phyloP scores from a whole-genome alignment of 2,888 invertebrate genomes.

The Tachina fera region DNA sequence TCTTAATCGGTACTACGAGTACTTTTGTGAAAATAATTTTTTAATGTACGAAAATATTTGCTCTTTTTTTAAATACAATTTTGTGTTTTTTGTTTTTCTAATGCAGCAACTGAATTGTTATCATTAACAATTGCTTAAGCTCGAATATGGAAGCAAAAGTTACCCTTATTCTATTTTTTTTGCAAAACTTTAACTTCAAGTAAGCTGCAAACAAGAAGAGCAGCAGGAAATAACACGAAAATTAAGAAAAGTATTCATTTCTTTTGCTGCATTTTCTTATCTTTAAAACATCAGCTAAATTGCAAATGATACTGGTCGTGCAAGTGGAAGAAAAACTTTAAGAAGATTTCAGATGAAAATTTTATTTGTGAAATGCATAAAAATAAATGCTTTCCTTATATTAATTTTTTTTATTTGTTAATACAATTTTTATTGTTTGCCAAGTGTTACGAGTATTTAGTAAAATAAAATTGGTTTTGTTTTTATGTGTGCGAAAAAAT shows the following conservation, averaged over 20 bases:
- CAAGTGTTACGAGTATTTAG: neutral
- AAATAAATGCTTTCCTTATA: slow-evolving; percentile 58
- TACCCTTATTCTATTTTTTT: slow-evolving; percentile 44
- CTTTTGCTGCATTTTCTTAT: slow-evolving; percentile 3
- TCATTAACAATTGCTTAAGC: slow-evolving; percentile 61
- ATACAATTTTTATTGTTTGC: slow-evolving; percentile 1
- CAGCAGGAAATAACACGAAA: slow-evolving; percentile 7
- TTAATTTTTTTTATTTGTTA: slow-evolving; percentile 39
- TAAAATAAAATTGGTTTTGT: neutral
- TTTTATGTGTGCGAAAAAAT: neutral
- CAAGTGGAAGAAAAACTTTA: neutral
- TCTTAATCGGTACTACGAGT: slow-evolving; percentile 27
- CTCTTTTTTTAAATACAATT: neutral
- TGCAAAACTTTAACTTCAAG: neutral
- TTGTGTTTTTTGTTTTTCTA: neutral
- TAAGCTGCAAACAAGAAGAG: slow-evolving; percentile 40
- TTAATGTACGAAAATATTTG: neutral
- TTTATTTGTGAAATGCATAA: slow-evolving; percentile 51
- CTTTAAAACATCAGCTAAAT: slow-evolving; percentile 22
- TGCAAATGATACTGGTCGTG: slow-evolving; percentile 28
- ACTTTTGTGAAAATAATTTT: too few relatives aligned
- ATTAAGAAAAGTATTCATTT: slow-evolving; percentile 18
- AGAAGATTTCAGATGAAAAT: slow-evolving; percentile 35
- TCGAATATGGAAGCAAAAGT: slow-evolving; percentile 54
- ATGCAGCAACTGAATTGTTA: slow-evolving; percentile 15